phyloP scores from a whole-genome alignment of 2,113 vertebrate genomes.

The Hemiprocne comata region DNA sequence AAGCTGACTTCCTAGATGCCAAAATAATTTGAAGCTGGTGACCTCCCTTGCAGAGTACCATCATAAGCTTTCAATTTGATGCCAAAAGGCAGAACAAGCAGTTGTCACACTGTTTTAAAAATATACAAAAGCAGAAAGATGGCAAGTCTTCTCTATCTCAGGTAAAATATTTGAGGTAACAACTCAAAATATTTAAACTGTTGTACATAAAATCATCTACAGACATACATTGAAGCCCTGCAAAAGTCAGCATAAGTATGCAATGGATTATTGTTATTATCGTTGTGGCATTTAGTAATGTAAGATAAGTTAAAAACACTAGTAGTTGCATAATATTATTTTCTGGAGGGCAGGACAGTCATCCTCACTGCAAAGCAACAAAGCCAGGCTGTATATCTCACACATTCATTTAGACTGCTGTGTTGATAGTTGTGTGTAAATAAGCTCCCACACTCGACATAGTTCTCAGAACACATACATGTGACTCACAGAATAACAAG shows the following conservation, averaged over 20 bases:
- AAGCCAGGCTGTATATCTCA: neutral
- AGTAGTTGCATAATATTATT: neutral
- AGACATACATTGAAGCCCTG: neutral
- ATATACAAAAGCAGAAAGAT: neutral
- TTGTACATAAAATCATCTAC: neutral
- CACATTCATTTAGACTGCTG: fast-evolving
- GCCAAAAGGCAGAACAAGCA: neutral
- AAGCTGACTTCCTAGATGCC: neutral
- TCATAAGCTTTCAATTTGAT: neutral
- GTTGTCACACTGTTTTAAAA: neutral
- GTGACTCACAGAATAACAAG: fast-evolving
- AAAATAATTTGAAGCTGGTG: neutral
- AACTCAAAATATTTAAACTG: neutral
- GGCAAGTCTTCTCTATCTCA: neutral
- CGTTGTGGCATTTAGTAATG: neutral
- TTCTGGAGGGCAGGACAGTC: neutral
- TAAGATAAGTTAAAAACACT: neutral
- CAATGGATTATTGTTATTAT: neutral
- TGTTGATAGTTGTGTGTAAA: neutral
- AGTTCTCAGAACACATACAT: neutral
- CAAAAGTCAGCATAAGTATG: neutral
- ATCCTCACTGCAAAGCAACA: neutral
- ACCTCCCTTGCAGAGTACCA: neutral
- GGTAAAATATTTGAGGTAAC: neutral
- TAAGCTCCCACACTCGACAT: neutral